Evolutionary conservation across 2,888 invertebrate genomes (phyloP), one percentile per base, ranked within the genome.

Genomic region (Lumbricus terrestris): DNA sequence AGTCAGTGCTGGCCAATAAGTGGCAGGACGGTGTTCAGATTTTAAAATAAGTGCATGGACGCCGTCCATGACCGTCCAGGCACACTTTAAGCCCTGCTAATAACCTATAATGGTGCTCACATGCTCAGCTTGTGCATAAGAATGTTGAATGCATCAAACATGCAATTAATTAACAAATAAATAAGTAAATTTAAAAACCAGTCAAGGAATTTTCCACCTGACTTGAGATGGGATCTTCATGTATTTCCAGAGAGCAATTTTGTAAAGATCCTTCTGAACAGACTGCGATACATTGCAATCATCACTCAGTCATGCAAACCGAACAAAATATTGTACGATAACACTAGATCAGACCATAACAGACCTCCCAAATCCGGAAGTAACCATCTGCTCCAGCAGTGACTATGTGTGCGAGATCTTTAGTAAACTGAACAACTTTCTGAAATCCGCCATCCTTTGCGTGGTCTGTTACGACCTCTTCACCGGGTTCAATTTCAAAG

Each of bases 351-450:
- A 20, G 20, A 47, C 47, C 42, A 42, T 47, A 47, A 90, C 83
- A n/a, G 91, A 95, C 95, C 93, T 96, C 96, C 98, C 98, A 99
- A 20, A 98, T 95, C 90, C 98, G 96, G 54, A 99, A 95, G 93
- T 96, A 96, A 8, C 98, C 97, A 95, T 99, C 98, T 0, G 97
- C 97, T 42, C 98, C 98, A 88, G 98, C 98, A 0, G 98, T 98
- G 0, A 97, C 97, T 96, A 99, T 97, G 40, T 97, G 94, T 93
- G 96, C 97, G 18, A 97, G 97, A 94, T 96, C 96, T 85, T 96
- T 96, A 93, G 97, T 97, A 92, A 98, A 96, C 90, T 97, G 96
- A 29, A 98, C 97, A 90, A 98, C 97, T 94, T 98, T 96, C 95
- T 98, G 98, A 92, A 98, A 95, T 5, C 98, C 97, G 93, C 98